Percentiles rank a stretch among this genome's conserved stretches.
Conservation (phyloP, 2,113 vertebrate species). For the Sylvietta virens region DNA sequence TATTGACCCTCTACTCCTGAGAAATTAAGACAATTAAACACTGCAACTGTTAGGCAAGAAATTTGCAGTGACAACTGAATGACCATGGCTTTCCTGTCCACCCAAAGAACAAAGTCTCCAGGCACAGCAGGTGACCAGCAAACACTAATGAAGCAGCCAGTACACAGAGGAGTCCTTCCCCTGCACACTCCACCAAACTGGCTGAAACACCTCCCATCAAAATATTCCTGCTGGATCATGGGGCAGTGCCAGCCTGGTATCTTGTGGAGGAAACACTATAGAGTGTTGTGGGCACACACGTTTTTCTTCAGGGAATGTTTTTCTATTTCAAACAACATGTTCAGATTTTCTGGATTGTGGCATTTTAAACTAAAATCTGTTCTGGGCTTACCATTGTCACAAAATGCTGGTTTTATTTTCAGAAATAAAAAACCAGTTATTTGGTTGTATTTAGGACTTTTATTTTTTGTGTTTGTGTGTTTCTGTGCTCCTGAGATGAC, state of each 20-base stretch:
- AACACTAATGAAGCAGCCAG: background rate
- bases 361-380: background rate
- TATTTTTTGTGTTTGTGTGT: background rate
- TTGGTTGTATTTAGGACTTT: background rate
- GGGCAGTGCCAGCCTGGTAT: background rate
- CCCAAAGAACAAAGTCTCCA: background rate
- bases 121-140: background rate
- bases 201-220: background rate
- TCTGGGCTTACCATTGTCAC: background rate
- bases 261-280: background rate
- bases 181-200: background rate
- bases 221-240: background rate
- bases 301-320: background rate
- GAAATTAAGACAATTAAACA: slow-evolving; percentile 21
- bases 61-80: background rate
- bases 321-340: background rate
- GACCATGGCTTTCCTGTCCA: background rate
- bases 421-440: background rate
- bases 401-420: background rate
- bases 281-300: background rate
- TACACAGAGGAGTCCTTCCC: background rate
- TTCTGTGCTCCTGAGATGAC: background rate
- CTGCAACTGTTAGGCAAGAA: background rate
- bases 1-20: background rate
- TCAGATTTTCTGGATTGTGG: background rate